phyloP scores from a whole-genome alignment of 2,888 invertebrate species.

The Coenonympha glycerion region DNA sequence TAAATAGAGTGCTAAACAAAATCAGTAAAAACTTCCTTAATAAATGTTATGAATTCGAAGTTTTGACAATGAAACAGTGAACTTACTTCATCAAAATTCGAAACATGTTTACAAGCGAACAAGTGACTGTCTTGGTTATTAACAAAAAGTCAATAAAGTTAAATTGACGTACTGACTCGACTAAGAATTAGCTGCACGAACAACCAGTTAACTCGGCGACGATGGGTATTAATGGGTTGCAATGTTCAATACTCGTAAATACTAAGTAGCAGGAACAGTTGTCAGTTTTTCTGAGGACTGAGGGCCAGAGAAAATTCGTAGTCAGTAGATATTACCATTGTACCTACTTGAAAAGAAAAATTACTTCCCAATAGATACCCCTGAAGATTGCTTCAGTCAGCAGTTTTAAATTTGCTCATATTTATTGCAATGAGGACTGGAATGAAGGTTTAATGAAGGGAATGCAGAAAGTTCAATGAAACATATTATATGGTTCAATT shows the following conservation, averaged over 20 bases:
- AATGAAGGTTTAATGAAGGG: too few species aligned
- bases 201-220: constrained; percentile 34
- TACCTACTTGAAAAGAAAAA: too few species aligned
- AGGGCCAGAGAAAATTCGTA: too few species aligned
- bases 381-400: too few species aligned
- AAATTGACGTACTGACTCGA: constrained; percentile 7
- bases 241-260: too few species aligned
- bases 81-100: background rate
- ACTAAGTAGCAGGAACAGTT: constrained; percentile 27
- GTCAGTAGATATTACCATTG: too few species aligned
- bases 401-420: too few species aligned
- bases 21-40: background rate
- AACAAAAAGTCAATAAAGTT: constrained; percentile 4
- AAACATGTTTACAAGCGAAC: background rate
- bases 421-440: too few species aligned
- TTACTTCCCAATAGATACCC: too few species aligned
- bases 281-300: background rate
- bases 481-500: too few species aligned
- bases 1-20: constrained; percentile 5
- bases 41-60: background rate
- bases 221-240: constrained; percentile 41
- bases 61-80: background rate
- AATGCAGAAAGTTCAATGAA: too few species aligned
- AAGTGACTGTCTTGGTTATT: background rate
- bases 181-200: constrained; percentile 16